Conservation (phyloP, 2,113 vertebrate species). For the Eonycteris spelaea region DNA sequence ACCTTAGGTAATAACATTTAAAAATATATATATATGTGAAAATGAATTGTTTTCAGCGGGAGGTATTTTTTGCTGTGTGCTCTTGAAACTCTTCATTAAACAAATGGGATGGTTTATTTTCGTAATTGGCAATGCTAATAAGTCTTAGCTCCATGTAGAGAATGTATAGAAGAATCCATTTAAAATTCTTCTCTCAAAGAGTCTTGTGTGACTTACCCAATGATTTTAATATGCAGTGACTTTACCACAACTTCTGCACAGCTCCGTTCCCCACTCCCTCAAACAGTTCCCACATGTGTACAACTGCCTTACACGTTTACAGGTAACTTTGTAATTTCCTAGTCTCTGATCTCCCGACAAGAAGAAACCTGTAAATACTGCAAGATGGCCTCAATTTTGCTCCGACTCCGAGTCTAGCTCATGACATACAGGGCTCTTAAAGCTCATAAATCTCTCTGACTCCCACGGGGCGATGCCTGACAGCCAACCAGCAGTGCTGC, state of each 20-base stretch:
- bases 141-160: neutral
- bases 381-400: neutral
- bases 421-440: neutral
- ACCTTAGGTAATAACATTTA: neutral
- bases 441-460: slow-evolving; percentile 51
- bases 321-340: neutral
- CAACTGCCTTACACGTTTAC: neutral
- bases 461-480: neutral
- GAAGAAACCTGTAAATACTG: neutral
- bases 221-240: neutral
- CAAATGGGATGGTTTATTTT: neutral
- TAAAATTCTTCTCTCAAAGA: neutral
- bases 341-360: neutral
- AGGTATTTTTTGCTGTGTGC: neutral
- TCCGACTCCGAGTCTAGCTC: neutral
- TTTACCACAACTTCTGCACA: neutral
- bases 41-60: neutral
- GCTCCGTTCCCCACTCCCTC: neutral
- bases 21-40: no score
- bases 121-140: neutral
- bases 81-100: slow-evolving; percentile 23
- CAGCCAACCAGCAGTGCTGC: neutral
- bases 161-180: neutral
- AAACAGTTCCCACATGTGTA: neutral
- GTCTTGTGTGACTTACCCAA: neutral